Percentiles rank a stretch among this genome's conserved stretches.
These are phyloP conservation scores for Invenusta paracnida DNA, from an alignment of 2,888 invertebrate species.

Conservation along the genomic window DNA sequence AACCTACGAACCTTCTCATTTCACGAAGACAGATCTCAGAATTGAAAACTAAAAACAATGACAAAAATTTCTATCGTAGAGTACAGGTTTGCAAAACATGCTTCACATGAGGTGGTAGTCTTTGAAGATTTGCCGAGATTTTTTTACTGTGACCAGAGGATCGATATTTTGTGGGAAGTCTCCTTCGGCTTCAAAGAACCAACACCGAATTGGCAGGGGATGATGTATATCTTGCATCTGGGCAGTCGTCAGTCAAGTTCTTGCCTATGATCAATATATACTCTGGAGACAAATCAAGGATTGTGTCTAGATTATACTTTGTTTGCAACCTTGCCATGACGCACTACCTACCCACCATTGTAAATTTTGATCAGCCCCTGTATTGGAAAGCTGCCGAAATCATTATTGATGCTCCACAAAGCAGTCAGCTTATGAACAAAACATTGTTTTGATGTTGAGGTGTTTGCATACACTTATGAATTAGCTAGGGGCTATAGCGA, in stretches of 20 bases:
- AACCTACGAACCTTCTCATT: no score
- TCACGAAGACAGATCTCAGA: no score
- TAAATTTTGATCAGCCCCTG: conserved; percentile 30
- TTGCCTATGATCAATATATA: conserved; percentile 30
- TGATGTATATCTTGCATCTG: conserved; percentile 41
- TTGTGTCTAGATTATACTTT: conserved; percentile 1
- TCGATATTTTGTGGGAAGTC: no score
- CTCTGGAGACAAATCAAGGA: conserved; percentile 15
- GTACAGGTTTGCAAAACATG: no score
- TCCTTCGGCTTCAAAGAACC: no score
- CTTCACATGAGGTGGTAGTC: no score
- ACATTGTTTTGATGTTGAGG: conserved; percentile 20
- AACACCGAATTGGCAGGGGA: no score
- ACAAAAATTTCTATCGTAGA: no score
- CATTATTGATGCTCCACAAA: conserved; percentile 31
- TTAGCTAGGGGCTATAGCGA: background rate
- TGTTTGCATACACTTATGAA: background rate
- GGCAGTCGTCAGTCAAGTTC: conserved; percentile 4
- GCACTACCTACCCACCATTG: background rate
- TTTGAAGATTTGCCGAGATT: no score
- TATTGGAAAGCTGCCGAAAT: conserved; percentile 39
- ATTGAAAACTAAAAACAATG: no score
- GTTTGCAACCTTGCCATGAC: conserved; percentile 23
- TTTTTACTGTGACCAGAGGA: no score
- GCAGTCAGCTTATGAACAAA: conserved; percentile 9